Conservation (phyloP, 2,113 vertebrate genomes). For the Elgaria multicarinata region DNA sequence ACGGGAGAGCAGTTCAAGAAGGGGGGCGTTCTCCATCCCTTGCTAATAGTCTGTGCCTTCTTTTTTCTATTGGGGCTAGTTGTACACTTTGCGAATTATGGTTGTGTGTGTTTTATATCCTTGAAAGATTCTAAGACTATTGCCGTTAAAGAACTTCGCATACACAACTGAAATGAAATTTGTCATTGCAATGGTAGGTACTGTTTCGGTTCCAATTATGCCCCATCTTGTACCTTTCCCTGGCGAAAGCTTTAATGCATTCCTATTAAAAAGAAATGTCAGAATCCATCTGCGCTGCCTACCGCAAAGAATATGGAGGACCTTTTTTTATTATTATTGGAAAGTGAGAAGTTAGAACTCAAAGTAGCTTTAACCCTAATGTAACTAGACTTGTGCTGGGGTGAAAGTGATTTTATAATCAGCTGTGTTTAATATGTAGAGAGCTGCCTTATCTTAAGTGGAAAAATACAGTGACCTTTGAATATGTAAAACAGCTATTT, state of each 20-base stretch:
- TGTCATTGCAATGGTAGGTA: background rate
- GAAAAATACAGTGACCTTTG: slow-evolving; percentile 20
- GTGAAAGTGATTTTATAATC: slow-evolving; percentile 7
- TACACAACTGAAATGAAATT: background rate
- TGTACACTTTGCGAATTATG: background rate
- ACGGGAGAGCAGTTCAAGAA: background rate
- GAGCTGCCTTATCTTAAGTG: background rate
- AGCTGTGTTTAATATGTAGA: slow-evolving; percentile 3
- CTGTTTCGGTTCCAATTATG: background rate
- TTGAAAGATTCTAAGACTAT: background rate
- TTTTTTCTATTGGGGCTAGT: background rate
- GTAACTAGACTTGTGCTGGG: background rate
- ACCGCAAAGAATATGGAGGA: background rate
- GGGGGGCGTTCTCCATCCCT: background rate
- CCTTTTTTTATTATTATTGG: background rate
- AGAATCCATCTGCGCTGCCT: background rate
- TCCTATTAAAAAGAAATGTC: slow-evolving; percentile 4
- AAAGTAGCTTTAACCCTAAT: background rate
- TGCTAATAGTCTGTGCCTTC: background rate
- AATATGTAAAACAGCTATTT: slow-evolving; percentile 20
- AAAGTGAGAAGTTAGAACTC: background rate
- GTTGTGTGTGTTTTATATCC: background rate
- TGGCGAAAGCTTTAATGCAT: background rate
- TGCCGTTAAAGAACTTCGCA: background rate
- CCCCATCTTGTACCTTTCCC: background rate